Evolutionary conservation across 2,888 invertebrate genomes (phyloP).

Genomic region (Hesperia comma): DNA sequence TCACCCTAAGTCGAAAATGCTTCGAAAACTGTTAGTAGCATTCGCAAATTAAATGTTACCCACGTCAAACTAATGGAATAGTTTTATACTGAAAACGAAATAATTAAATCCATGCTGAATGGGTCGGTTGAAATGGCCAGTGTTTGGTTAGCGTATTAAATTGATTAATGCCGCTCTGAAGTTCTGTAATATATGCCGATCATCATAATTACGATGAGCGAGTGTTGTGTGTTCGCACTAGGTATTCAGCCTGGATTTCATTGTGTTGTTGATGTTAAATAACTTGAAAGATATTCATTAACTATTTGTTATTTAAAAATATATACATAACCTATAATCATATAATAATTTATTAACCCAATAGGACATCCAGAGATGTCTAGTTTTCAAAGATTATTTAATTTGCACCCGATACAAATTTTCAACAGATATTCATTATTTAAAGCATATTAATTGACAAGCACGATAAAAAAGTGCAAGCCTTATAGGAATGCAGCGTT

Average conservation of each 20-base stretch:
- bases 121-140: conserved; percentile 29
- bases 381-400: too few species aligned
- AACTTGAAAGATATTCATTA: conserved; percentile 13
- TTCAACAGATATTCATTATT: too few species aligned
- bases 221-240: not conserved
- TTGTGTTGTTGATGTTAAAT: conserved; percentile 16
- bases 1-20: conserved; percentile 75
- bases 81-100: conserved; percentile 75
- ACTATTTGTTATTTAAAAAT: too few species aligned
- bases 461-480: too few species aligned
- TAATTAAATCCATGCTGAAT: conserved; percentile 61
- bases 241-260: conserved; percentile 7
- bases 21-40: conserved; percentile 76
- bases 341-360: too few species aligned
- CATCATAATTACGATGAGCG: conserved; percentile 16
- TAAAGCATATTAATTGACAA: too few species aligned
- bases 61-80: conserved; percentile 78
- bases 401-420: too few species aligned
- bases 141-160: conserved; percentile 26
- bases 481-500: too few species aligned
- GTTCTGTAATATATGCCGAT: conserved; percentile 16
- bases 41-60: conserved; percentile 80
- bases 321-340: too few species aligned
- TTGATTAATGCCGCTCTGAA: conserved; percentile 35
- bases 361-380: too few species aligned